Base-by-base conservation (phyloP, 2,797 vertebrate species). In the Fistularia commersonii region DNA sequence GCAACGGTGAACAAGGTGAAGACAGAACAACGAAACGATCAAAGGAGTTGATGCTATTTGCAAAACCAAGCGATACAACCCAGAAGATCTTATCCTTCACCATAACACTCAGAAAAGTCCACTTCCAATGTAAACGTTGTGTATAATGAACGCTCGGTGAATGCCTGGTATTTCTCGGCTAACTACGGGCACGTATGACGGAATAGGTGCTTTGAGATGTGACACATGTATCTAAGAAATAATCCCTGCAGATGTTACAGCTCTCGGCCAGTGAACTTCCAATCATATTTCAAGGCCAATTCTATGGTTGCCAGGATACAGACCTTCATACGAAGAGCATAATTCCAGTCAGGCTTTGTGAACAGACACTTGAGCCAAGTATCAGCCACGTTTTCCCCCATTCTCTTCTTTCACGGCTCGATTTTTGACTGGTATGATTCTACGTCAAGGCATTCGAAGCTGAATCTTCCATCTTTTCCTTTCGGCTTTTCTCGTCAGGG, bases 271-370 rank as follows among this genome's bases (percentile, higher is more conserved):
- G 67, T 51, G 67, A 70, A 54, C 59, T 37, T 58, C 61, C 76
- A 76, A 49, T 64, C 58, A 57, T 41, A 50, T 67, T 61, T 64
- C 58, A 66, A 57, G 65, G 66, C 58, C 72, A 60, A 62, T 57
- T 47, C 49, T 45, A 23, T 48, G 55, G 79, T 81, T 81, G 74
- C 81, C 79, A 61, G 76, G 74, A 72, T 72, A 80, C 79, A 48
- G 64, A 51, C 51, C 45, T 71, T 68, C 56, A 63, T 54, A 65
- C 53, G 48, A 65, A 59, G 46, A 63, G 14, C 10, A 9, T 41
- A 36, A 33, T 43, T 73, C 48, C 62, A 66, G 33, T 64, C 48
- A 50, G 32, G 54, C 52, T 62, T 64, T 53, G 52, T 61, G 46
- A 73, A 61, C 9, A 54, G 54, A 56, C 14, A 32, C 36, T 32